Percentiles rank a stretch among this genome's conserved stretches.
Conservation (phyloP, 2,797 vertebrate species). For the Coranthus polyacanthus region DNA sequence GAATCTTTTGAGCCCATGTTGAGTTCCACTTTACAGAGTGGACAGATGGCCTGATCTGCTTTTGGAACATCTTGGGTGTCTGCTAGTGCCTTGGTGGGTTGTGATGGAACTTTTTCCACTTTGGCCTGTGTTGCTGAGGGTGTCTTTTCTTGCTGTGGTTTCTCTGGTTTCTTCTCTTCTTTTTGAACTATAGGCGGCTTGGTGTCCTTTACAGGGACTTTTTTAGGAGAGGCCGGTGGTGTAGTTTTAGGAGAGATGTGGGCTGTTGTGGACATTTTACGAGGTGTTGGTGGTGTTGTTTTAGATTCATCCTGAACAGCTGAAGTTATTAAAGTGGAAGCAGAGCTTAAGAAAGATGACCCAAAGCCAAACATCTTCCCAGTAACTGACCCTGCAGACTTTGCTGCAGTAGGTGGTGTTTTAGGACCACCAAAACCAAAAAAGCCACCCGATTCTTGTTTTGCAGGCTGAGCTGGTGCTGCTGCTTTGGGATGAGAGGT, state of each 20-base stretch:
- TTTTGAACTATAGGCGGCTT: constrained; percentile 51
- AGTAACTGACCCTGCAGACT: constrained; percentile 89
- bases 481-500: constrained; percentile 70
- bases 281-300: constrained; percentile 77
- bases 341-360: constrained; percentile 94
- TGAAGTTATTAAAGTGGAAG: constrained; percentile 93
- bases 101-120: constrained; percentile 50
- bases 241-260: constrained; percentile 76
- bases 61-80: constrained; percentile 51
- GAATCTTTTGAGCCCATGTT: constrained; percentile 85
- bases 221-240: constrained; percentile 68
- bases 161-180: constrained; percentile 64
- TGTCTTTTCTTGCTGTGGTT: constrained; percentile 51
- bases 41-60: constrained; percentile 79
- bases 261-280: constrained; percentile 79
- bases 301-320: constrained; percentile 84
- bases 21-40: constrained; percentile 91
- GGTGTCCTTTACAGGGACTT: constrained; percentile 38
- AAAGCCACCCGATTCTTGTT: constrained; percentile 79
- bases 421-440: constrained; percentile 78
- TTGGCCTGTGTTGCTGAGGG: constrained; percentile 43
- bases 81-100: constrained; percentile 68
- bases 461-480: constrained; percentile 76
- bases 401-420: constrained; percentile 84
- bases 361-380: constrained; percentile 97